Conservation (phyloP, 2,797 vertebrate species). For the Oryzias dopingdopingensis region DNA sequence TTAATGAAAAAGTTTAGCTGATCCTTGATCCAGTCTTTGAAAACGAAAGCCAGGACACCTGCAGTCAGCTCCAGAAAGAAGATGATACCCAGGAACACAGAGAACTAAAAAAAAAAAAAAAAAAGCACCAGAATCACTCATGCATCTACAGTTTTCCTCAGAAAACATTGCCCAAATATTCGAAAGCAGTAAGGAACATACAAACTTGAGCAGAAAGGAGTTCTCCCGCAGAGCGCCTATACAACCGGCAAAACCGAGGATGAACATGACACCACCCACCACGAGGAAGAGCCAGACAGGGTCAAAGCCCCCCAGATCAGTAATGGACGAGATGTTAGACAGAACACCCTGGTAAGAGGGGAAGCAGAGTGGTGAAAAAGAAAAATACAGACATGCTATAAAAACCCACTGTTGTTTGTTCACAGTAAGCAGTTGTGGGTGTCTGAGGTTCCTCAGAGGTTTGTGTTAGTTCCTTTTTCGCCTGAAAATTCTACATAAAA, state of each 20-base stretch:
- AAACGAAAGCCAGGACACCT: conserved; percentile 96
- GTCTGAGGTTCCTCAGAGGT: too few relatives aligned
- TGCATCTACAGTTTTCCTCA: not conserved
- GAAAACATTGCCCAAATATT: not conserved
- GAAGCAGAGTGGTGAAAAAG: not conserved
- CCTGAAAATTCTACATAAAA: too few relatives aligned
- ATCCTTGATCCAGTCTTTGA: conserved; percentile 99
- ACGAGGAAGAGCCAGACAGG: conserved; percentile 98
- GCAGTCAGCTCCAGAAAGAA: conserved; percentile 99
- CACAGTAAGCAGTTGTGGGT: too few relatives aligned
- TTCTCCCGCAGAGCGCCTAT: conserved; percentile 97
- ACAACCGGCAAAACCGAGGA: conserved; percentile 96
- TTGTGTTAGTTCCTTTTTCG: too few relatives aligned
- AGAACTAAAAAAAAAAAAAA: conserved; percentile 80
- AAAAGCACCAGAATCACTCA: not conserved
- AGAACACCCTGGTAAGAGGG: conserved; percentile 85
- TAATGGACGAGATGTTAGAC: conserved; percentile 98
- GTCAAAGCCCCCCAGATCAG: conserved; percentile 95
- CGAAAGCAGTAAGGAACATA: conserved; percentile 69
- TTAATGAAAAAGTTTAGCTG: conserved; percentile 99
- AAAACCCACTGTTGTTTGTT: too few relatives aligned
- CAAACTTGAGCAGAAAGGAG: conserved; percentile 97
- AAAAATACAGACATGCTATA: not conserved
- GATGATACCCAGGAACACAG: conserved; percentile 97
- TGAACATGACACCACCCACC: conserved; percentile 98